Base-by-base conservation (phyloP, 1,140 invertebrate species). In the Heliconius hewitsoni region DNA sequence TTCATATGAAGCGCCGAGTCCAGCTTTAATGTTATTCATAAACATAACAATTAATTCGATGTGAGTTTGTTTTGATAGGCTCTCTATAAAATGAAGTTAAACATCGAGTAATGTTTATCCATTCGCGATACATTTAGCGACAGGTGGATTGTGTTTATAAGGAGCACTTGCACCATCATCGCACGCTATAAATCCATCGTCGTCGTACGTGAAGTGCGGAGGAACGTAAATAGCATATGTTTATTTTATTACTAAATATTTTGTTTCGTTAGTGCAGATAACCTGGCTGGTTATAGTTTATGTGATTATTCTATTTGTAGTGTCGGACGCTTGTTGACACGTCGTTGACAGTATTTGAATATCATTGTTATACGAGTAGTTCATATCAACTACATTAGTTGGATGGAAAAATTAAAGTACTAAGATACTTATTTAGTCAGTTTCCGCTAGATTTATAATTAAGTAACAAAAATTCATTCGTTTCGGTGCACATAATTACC, bases 401-500 rank as follows among this genome's bases (percentile, higher is more conserved):
- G n/a, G 6, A 60, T 1, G 60, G 11, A 66, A 6, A 66, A 27
- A 66, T 66, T 0, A 27, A 27, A 27, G 0, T 30, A 66, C 23
- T 60, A 66, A 30, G 27, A 30, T 66, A 66, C 13, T 13, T 66
- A 66, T 66, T 27, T 5, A 27, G 3, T 66, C 27, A 66, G 11
- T 77, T 77, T 77, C 70, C 70, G 76, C 50, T 70, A 50, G 52
- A 30, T 71, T 71, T 13, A 55, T 80, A 77, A 77, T 71, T 71
- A 77, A 74, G 75, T 57, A 77, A 74, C 46, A 77, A 77, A 78
- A 75, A 27, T 71, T 75, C 76, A 37, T 23, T 91, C 88, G 86
- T 89, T 81, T 87, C 89, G 89, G 82, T 86, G 78, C 91, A 85
- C 88, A 81, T 93, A 90, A 94, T 94, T 93, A 94, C 86, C 85